Percentiles rank a stretch among this genome's conserved stretches.
phyloP scores from a whole-genome alignment of 2,888 invertebrate species.

The Eupithecia pulchellata region DNA sequence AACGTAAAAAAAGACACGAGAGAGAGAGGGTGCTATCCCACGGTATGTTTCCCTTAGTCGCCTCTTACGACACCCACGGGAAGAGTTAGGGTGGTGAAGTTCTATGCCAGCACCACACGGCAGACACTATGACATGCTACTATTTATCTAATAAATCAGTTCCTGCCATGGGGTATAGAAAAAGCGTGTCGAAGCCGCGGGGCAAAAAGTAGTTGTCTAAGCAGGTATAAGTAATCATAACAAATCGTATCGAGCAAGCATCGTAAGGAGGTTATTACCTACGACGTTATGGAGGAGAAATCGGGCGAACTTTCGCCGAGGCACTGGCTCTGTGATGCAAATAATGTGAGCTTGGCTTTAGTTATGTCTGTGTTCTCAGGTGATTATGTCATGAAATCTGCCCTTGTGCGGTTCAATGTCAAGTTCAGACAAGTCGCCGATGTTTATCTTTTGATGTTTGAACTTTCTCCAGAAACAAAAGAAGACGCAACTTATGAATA shows the following conservation, averaged over 20 bases:
- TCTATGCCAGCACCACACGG: too few species aligned
- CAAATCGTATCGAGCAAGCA: background rate
- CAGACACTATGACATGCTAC: too few species aligned
- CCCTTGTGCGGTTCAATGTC: slow-evolving; percentile 26
- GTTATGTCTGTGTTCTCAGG: slow-evolving; percentile 46
- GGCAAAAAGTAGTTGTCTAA: background rate
- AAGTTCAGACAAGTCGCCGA: background rate
- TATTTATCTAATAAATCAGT: background rate
- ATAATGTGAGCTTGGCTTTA: slow-evolving; percentile 48
- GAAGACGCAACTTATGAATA: background rate
- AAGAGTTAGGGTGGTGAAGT: too few species aligned
- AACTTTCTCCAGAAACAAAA: background rate
- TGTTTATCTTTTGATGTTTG: background rate
- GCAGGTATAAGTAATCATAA: slow-evolving; percentile 1
- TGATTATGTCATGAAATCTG: slow-evolving; percentile 51
- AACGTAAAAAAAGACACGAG: too few species aligned
- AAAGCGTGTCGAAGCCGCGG: background rate
- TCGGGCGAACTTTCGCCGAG: slow-evolving; percentile 55
- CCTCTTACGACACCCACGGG: too few species aligned
- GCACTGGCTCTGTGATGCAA: slow-evolving; percentile 54
- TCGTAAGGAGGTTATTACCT: slow-evolving; percentile 43
- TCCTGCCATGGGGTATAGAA: background rate
- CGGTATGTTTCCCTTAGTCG: too few species aligned
- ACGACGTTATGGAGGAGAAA: slow-evolving; percentile 50
- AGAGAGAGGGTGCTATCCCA: too few species aligned